These are phyloP conservation scores for Tadarida brasiliensis DNA, from an alignment of 2,797 vertebrate genomes.

Conservation along the genomic window DNA sequence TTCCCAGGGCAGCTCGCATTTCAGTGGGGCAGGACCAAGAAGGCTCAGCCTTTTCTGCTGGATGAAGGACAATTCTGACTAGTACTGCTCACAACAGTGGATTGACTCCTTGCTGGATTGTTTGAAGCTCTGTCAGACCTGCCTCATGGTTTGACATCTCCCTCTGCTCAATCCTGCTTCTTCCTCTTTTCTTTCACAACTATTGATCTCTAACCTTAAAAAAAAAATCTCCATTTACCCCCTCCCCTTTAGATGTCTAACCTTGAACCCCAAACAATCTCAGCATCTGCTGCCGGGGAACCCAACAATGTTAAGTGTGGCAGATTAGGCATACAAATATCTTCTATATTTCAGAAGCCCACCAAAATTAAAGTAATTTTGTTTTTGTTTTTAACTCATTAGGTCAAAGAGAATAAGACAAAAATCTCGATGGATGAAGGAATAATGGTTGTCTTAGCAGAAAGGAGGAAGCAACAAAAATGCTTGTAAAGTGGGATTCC, in stretches of 20 bases:
- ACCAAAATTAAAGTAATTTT: constrained; percentile 43
- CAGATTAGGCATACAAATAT: not conserved
- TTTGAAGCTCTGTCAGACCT: not conserved
- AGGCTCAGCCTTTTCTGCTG: not conserved
- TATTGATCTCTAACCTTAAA: not conserved
- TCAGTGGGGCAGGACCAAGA: not conserved
- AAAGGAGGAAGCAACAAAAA: constrained; percentile 44
- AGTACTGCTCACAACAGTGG: not conserved
- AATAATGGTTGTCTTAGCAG: not conserved
- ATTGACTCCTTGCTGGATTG: not conserved
- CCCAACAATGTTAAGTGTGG: not conserved
- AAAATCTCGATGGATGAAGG: not conserved
- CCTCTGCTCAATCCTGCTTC: not conserved
- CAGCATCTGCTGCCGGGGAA: constrained; percentile 3
- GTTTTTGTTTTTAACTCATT: not conserved
- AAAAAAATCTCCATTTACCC: not conserved
- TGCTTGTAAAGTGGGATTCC: not conserved
- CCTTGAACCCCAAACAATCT: constrained; percentile 20
- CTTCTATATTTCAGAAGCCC: not conserved
- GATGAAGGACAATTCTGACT: not conserved
- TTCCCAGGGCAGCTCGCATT: not conserved
- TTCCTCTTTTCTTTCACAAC: not conserved
- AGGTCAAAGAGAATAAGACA: constrained; percentile 23
- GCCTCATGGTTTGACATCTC: not conserved
- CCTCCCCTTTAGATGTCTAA: not conserved